Base-by-base conservation (phyloP, 2,113 vertebrate genomes). In the Beaufortia kweichowensis region DNA sequence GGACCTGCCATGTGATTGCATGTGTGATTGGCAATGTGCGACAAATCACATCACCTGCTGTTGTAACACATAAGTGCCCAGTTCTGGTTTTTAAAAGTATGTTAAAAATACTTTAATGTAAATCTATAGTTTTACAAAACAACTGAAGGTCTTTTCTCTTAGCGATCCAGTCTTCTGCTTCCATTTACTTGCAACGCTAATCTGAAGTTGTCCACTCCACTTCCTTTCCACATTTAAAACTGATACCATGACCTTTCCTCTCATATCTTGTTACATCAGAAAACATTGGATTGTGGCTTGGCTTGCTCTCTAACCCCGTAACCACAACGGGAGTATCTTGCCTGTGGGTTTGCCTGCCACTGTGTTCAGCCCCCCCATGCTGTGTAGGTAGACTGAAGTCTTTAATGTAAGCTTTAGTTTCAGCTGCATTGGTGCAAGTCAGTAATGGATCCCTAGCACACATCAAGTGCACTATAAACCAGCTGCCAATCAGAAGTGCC, bases 21-120 rank as follows among this genome's bases (percentile, higher is more conserved):
- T 43, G 69, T 64, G 23, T 70, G 56, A 43, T 61, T 50, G 31
- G 74, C 71, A 78, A 75, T 28, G 59, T 46, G 61, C 48, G 71
- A 82, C 35, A 59, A 60, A 78, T 80, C 65, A 35, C 12, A 69
- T 85, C 76, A 69, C 55, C 21, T n/a, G 63, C 65, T 80, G 81
- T 81, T 76, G 63, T 64, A 28, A 39, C 19, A 62, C 53, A 41
- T 69, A 57, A 67, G 68, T 63, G 21, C 41, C 39, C 2, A 19
- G 82, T 72, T 83, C 77, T 33, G 23, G 61, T 83, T 83, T 81
- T 12, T 68, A 85, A 88, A 67, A 31, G 56, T 79, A 83, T 81
- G 84, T 10, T 39, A 39, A 39, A 39, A n/a, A n/a, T n/a, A n/a
- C n/a, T n/a, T n/a, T n/a, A n/a, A n/a, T n/a, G n/a, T n/a, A n/a